Evolutionary conservation across 2,113 vertebrate species (phyloP).

Genomic region (Onychostoma macrolepis): DNA sequence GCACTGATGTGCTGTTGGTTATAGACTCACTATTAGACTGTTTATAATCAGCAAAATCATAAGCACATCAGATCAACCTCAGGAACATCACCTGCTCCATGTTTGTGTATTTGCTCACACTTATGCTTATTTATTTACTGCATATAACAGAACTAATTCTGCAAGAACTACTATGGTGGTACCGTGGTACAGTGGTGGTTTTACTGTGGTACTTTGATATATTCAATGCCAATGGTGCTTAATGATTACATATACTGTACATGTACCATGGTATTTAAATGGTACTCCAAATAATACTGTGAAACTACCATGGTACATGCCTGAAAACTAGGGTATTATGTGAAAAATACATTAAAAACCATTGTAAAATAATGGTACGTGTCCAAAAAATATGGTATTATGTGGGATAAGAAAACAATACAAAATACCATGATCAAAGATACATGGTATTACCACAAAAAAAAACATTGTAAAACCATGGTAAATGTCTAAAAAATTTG

Average conservation of each 20-base stretch:
- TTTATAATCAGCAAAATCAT: not conserved
- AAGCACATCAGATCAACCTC: not conserved
- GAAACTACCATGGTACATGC: not conserved
- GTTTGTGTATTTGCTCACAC: not conserved
- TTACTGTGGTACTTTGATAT: not conserved
- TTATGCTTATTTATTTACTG: not conserved
- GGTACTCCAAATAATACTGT: not conserved
- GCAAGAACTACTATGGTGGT: not conserved
- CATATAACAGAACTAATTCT: not conserved
- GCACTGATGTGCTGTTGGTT: not conserved
- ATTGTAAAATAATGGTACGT: too few species aligned
- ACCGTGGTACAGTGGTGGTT: not conserved
- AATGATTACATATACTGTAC: not conserved
- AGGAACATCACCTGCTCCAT: not conserved
- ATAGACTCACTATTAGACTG: not conserved
- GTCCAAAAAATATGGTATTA: not conserved
- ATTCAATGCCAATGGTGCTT: not conserved
- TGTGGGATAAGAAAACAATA: not conserved
- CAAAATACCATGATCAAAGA: not conserved
- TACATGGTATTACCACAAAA: not conserved
- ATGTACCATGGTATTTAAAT: not conserved
- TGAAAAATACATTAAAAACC: too few species aligned
- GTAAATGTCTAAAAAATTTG: not conserved
- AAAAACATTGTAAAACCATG: not conserved
- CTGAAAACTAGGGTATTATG: too few species aligned